These are phyloP conservation scores for Pseudochirops corinnae DNA, from an alignment of 2,797 vertebrate species.

Conservation along the genomic window DNA sequence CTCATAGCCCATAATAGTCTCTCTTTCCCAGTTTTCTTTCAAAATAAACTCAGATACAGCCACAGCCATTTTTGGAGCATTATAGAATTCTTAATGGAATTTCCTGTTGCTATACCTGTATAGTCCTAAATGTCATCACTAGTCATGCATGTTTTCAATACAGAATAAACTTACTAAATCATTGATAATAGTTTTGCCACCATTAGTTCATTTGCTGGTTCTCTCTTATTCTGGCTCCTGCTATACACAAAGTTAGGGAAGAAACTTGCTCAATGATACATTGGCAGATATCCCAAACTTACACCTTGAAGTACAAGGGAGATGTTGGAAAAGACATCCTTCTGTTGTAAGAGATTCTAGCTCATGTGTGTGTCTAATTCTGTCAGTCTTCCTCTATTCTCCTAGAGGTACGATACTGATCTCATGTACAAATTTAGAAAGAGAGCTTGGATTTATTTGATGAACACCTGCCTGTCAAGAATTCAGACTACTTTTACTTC, in stretches of 20 bases:
- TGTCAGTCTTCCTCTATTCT: neutral
- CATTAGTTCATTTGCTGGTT: neutral
- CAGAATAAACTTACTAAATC: conserved; percentile 50
- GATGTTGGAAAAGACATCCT: neutral
- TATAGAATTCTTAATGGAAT: conserved; percentile 54
- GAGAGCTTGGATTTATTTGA: conserved; percentile 8
- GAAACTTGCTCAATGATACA: neutral
- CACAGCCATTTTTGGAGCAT: neutral
- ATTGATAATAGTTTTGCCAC: conserved; percentile 25
- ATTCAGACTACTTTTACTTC: neutral
- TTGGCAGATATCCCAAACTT: neutral
- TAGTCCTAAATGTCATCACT: conserved; percentile 34
- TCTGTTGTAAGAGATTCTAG: neutral
- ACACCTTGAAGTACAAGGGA: neutral
- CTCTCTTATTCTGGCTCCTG: neutral
- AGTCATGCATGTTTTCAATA: conserved; percentile 40
- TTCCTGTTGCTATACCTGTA: conserved; percentile 37
- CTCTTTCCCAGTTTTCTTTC: neutral
- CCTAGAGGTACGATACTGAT: neutral
- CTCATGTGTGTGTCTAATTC: neutral
- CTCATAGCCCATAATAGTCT: neutral
- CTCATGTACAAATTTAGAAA: neutral
- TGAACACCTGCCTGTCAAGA: neutral
- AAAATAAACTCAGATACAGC: neutral
- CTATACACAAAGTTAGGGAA: neutral